Evolutionary conservation across 2,113 vertebrate genomes (phyloP).

Genomic region (Pogona vitticeps): DNA sequence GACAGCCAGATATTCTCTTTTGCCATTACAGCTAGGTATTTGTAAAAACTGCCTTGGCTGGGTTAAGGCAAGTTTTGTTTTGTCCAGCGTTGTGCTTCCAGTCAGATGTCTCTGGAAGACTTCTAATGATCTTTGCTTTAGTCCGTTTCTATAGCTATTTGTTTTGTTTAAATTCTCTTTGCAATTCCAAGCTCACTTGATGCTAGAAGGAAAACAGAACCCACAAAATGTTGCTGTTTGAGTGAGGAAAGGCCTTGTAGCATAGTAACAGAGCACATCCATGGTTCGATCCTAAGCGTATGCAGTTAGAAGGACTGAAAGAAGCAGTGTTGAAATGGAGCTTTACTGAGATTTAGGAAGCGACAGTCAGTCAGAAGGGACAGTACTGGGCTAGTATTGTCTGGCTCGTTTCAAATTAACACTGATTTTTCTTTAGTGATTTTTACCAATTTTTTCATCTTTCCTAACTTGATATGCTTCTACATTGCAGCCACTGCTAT

Average conservation of each 20-base stretch:
- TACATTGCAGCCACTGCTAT: neutral
- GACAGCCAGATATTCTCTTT: neutral
- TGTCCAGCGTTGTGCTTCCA: neutral
- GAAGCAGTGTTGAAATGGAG: neutral
- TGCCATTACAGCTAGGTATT: neutral
- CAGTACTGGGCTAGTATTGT: neutral
- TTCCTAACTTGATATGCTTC: neutral
- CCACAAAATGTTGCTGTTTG: neutral
- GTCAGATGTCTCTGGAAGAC: neutral
- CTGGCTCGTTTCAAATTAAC: neutral
- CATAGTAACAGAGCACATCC: neutral
- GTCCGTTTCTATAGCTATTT: neutral
- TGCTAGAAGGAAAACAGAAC: neutral
- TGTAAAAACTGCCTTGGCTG: neutral
- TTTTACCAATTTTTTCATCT: neutral
- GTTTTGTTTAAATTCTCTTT: constrained; percentile 10
- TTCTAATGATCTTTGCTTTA: neutral
- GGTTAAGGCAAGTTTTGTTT: neutral
- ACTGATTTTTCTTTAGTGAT: neutral
- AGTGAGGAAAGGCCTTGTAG: neutral
- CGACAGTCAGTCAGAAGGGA: neutral
- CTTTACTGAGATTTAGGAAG: neutral
- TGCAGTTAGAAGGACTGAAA: neutral
- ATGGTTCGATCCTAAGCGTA: neutral
- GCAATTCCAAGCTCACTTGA: neutral